Conservation (phyloP, 2,113 vertebrate genomes). For the Todiramphus chloris region DNA sequence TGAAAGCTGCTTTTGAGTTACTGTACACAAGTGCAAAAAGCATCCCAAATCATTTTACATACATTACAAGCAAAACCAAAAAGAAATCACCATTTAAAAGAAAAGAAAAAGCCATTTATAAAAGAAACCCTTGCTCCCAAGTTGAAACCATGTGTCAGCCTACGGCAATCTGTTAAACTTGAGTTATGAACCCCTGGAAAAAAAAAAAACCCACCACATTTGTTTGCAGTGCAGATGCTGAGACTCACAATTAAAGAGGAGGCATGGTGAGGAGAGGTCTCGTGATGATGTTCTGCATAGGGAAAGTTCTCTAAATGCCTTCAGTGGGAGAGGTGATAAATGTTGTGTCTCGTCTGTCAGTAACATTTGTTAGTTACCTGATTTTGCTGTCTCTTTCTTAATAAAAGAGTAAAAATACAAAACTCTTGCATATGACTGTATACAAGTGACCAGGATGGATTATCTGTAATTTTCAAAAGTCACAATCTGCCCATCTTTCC, state of each 20-base stretch:
- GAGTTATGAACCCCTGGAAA: slow-evolving; percentile 20
- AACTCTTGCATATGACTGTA: neutral
- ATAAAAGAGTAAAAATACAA: neutral
- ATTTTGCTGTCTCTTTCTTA: neutral
- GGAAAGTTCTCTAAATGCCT: neutral
- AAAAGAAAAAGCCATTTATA: slow-evolving; percentile 27
- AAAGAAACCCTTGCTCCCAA: slow-evolving; percentile 52
- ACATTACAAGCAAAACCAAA: slow-evolving; percentile 41
- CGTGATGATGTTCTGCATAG: neutral
- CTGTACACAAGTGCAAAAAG: slow-evolving; percentile 48
- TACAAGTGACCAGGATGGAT: neutral
- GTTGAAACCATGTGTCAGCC: slow-evolving; percentile 56
- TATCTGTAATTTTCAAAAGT: neutral
- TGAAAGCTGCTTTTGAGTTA: slow-evolving; percentile 65
- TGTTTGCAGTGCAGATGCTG: slow-evolving; percentile 29
- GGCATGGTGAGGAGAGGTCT: neutral
- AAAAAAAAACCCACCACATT: neutral
- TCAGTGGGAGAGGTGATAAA: neutral
- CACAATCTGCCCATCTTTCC: neutral
- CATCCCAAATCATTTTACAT: slow-evolving; percentile 53
- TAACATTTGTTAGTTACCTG: neutral
- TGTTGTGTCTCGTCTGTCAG: neutral
- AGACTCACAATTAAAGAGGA: slow-evolving; percentile 4
- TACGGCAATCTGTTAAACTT: slow-evolving; percentile 48
- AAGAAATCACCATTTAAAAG: slow-evolving; percentile 49